phyloP scores from a whole-genome alignment of 2,888 invertebrate genomes.

The Polydesmus complanatus region DNA sequence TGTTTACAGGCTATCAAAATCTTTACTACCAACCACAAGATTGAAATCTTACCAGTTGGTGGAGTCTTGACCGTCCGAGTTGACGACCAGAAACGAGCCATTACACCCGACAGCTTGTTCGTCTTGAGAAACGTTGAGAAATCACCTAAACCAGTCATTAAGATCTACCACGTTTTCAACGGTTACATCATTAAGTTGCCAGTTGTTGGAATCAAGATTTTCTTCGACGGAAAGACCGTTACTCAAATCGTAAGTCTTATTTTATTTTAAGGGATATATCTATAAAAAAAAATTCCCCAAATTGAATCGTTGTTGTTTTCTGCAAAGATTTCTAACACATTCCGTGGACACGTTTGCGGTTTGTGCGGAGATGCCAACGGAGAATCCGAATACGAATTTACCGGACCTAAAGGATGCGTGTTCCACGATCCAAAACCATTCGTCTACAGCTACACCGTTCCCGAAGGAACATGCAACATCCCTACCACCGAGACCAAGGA shows the following conservation, averaged over 20 bases:
- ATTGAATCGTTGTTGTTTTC: background rate
- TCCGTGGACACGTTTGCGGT: slow-evolving; percentile 23
- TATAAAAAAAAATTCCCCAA: background rate
- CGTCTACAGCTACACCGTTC: slow-evolving; percentile 13
- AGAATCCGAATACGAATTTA: slow-evolving; percentile 22
- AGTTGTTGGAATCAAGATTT: slow-evolving; percentile 10
- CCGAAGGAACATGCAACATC: slow-evolving; percentile 12
- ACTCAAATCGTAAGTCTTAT: slow-evolving; percentile 11
- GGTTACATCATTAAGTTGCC: slow-evolving; percentile 14
- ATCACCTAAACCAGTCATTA: background rate
- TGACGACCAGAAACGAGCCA: slow-evolving; percentile 5
- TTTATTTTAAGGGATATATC: background rate
- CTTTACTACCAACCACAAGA: slow-evolving; percentile 21
- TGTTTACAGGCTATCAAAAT: slow-evolving; percentile 20
- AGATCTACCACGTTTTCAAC: background rate
- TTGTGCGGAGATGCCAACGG: slow-evolving; percentile 25
- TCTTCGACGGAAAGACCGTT: slow-evolving; percentile 18
- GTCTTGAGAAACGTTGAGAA: slow-evolving; percentile 3
- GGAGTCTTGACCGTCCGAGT: slow-evolving; percentile 10
- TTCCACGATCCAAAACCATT: slow-evolving; percentile 8
- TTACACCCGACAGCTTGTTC: background rate
- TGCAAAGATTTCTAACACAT: slow-evolving; percentile 20
- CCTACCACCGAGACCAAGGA: background rate
- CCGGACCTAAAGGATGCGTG: slow-evolving; percentile 20
- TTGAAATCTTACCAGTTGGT: slow-evolving; percentile 21